phyloP scores from a whole-genome alignment of 2,113 vertebrate species.

The Aythya baeri region DNA sequence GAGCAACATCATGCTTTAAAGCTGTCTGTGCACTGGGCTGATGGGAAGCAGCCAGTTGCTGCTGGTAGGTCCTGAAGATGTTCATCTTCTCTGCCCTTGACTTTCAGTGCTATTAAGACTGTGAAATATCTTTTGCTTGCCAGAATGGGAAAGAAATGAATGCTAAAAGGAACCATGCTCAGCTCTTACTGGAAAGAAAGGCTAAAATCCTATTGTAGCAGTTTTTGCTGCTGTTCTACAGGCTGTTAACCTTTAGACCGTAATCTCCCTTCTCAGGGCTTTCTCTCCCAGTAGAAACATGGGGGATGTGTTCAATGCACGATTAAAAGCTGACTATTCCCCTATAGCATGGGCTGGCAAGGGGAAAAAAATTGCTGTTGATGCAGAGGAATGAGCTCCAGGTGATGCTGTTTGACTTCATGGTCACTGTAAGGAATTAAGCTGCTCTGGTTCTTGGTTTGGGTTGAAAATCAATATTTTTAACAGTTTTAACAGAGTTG shows the following conservation, averaged over 20 bases:
- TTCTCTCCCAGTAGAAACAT: fast-evolving
- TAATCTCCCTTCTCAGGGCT: background rate
- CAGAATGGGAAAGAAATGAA: background rate
- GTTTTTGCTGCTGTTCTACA: background rate
- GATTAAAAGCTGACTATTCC: background rate
- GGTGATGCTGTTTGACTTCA: background rate
- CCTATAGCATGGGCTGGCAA: fast-evolving
- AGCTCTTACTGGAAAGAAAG: background rate
- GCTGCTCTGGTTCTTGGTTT: background rate
- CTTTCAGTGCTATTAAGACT: background rate
- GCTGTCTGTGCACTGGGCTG: background rate
- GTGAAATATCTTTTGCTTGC: background rate
- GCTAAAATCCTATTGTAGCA: background rate
- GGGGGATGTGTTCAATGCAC: fast-evolving
- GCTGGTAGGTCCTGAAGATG: background rate
- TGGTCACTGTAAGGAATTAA: background rate
- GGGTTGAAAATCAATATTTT: background rate
- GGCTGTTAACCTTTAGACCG: background rate
- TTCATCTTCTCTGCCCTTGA: background rate
- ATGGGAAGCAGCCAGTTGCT: background rate
- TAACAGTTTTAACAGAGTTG: background rate
- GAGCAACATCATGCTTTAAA: background rate
- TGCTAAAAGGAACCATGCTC: background rate
- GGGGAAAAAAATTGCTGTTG: fast-evolving
- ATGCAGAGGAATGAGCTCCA: background rate